Conservation (phyloP, 1,140 invertebrate genomes). For the Neoseiulus cucumeris region DNA sequence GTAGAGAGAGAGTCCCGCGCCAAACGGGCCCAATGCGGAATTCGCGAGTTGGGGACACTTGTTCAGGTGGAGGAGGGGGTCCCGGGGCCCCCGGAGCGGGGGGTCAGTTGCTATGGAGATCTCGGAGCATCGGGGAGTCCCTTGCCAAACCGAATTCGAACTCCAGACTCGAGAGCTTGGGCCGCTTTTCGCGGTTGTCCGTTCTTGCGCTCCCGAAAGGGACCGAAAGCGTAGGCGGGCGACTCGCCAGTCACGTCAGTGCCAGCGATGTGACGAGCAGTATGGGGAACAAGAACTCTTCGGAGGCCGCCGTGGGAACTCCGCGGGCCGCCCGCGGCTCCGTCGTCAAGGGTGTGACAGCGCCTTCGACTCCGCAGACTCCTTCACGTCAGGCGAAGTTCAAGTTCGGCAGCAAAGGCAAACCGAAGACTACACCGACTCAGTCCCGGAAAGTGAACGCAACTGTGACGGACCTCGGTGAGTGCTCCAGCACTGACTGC, state of each 20-base stretch:
- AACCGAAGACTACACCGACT: slow-evolving; percentile 5
- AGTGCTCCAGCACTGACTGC: not conserved
- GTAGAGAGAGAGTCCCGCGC: too few species aligned
- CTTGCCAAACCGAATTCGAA: not conserved
- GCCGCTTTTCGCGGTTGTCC: slow-evolving; percentile 4
- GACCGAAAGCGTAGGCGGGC: not conserved
- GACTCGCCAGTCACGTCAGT: not conserved
- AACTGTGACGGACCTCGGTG: not conserved
- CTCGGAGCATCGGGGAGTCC: slow-evolving; percentile 9
- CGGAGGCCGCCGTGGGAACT: not conserved
- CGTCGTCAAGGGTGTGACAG: not conserved
- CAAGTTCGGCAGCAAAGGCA: slow-evolving; percentile 4
- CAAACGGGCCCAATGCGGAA: not conserved
- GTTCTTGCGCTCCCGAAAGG: slow-evolving; percentile 7
- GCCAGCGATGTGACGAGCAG: not conserved
- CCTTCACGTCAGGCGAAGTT: slow-evolving; percentile 1
- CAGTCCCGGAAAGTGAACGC: slow-evolving; percentile 6
- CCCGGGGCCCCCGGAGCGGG: not conserved
- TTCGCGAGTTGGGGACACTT: not conserved
- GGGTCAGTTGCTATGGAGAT: slow-evolving; percentile 8
- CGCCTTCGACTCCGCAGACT: not conserved
- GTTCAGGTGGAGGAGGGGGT: not conserved
- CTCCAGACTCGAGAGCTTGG: not conserved
- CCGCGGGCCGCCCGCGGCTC: not conserved
- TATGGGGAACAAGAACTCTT: slow-evolving; percentile 1